Evolutionary conservation across 1,140 invertebrate species (phyloP).

Genomic region (Laupala kohalensis): DNA sequence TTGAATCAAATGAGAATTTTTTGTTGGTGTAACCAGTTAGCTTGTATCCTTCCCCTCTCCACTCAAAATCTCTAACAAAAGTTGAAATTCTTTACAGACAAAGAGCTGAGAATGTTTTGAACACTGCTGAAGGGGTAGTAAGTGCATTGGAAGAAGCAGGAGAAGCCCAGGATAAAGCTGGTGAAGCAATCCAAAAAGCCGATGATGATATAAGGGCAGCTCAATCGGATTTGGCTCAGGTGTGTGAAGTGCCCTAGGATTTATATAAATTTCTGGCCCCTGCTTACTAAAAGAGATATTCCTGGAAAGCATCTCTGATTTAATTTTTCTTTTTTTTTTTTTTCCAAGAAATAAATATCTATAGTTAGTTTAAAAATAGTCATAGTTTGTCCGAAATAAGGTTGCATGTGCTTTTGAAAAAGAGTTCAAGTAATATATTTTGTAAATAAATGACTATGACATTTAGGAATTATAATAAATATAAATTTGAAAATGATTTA

Average conservation of each 20-base stretch:
- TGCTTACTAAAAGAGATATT: background rate
- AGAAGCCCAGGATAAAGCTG: constrained; percentile 61
- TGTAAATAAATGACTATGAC: too few relatives aligned
- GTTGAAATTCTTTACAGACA: constrained; percentile 24
- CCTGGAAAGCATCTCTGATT: background rate
- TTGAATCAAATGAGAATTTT: too few relatives aligned
- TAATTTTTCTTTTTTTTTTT: background rate
- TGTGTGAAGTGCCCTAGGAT: constrained; percentile 19
- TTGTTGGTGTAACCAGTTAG: too few relatives aligned
- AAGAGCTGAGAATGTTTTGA: constrained; percentile 37
- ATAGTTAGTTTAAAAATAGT: background rate
- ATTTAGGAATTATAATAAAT: too few relatives aligned
- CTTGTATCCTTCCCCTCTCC: too few relatives aligned
- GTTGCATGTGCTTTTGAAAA: background rate
- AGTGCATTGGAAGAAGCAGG: constrained; percentile 50
- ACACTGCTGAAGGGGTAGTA: constrained; percentile 41
- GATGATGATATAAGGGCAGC: constrained; percentile 62
- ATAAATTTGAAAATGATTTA: too few relatives aligned
- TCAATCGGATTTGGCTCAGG: constrained; percentile 53
- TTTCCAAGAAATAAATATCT: background rate
- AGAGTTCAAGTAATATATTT: background rate
- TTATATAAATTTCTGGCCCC: background rate
- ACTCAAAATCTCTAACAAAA: too few relatives aligned
- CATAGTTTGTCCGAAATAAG: background rate
- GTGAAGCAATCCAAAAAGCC: constrained; percentile 64